Percentiles rank a stretch among this genome's conserved stretches.
Conservation (phyloP, 1,140 invertebrate genomes). For the Sycophila sp. region DNA sequence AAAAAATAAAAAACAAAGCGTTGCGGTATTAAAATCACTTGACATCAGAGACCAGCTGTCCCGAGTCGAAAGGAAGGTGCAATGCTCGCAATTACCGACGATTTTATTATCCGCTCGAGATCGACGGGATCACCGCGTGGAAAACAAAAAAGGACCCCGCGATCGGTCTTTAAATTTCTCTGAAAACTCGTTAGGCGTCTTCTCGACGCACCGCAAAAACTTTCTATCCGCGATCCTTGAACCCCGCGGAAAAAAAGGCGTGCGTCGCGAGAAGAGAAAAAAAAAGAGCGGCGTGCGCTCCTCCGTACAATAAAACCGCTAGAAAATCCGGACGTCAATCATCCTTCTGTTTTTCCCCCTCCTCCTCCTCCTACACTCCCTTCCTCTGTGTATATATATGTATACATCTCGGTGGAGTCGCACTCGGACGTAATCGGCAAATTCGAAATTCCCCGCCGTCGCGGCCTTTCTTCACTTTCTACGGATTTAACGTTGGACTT, state of each 20-base stretch:
- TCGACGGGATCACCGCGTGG: too few relatives aligned
- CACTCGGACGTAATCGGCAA: background rate
- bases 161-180: conserved; percentile 1
- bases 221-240: background rate
- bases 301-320: too few relatives aligned
- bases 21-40: too few relatives aligned
- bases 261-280: background rate
- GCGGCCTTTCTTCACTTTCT: conserved; percentile 17
- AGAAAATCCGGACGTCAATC: background rate
- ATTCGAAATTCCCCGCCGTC: background rate
- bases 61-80: too few relatives aligned
- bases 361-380: background rate
- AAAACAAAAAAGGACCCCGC: too few relatives aligned
- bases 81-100: too few relatives aligned
- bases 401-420: background rate
- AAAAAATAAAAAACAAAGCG: too few relatives aligned
- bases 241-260: background rate
- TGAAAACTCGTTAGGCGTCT: background rate
- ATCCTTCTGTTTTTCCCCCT: background rate
- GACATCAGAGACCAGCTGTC: too few relatives aligned
- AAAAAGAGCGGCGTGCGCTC: too few relatives aligned
- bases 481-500: conserved; percentile 8
- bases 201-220: conserved; percentile 13
- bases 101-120: too few relatives aligned
- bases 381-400: too few relatives aligned